Evolutionary conservation across 2,888 invertebrate species (phyloP).

Genomic region (Orthosia cruda): DNA sequence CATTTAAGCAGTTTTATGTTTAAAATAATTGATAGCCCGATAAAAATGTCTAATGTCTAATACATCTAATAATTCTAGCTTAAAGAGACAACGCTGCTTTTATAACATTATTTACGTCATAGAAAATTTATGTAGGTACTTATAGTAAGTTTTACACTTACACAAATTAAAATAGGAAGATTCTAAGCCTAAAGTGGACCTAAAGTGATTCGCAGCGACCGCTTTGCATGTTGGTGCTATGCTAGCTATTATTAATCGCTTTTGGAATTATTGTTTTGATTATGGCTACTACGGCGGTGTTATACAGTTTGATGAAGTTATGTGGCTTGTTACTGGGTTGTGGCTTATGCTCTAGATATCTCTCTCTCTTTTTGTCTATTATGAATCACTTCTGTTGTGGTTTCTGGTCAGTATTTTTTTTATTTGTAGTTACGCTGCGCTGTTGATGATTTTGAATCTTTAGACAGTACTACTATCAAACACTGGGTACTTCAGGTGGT

Average conservation of each 20-base stretch:
- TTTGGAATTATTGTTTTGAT: constrained; percentile 74
- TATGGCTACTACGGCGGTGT: constrained; percentile 57
- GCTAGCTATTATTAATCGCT: constrained; percentile 82
- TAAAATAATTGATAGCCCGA: not conserved
- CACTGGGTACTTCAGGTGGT: no score
- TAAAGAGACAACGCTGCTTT: not conserved
- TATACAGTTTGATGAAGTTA: constrained; percentile 52
- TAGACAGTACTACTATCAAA: no score
- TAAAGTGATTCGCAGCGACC: constrained; percentile 77
- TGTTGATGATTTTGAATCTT: not conserved
- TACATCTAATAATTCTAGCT: no score
- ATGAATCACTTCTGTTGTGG: not conserved
- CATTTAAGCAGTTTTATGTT: not conserved
- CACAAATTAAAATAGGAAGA: no score
- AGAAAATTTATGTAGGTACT: not conserved
- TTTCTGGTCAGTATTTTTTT: not conserved
- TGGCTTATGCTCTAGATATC: not conserved
- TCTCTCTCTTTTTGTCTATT: not conserved
- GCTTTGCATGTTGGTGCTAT: constrained; percentile 78
- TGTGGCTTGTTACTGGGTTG: constrained; percentile 39
- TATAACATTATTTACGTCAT: not conserved
- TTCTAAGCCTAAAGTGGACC: constrained; percentile 36
- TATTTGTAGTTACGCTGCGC: not conserved
- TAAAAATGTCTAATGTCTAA: not conserved
- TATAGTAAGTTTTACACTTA: no score